These are phyloP conservation scores for Notothenia coriiceps DNA, from an alignment of 2,113 vertebrate species.

Conservation along the genomic window DNA sequence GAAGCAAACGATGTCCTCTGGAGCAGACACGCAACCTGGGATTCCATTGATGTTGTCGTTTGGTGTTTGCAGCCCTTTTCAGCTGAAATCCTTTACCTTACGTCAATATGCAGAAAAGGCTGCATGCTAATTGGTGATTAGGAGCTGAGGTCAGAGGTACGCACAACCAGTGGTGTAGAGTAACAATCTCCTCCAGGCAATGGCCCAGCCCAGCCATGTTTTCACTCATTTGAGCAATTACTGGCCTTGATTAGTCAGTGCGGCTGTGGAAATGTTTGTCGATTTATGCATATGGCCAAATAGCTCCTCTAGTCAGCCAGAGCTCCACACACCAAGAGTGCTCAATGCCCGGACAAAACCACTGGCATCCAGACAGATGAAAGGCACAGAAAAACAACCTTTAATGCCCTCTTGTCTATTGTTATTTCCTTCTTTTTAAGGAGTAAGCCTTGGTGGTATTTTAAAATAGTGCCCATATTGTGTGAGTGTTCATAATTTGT, in stretches of 20 bases:
- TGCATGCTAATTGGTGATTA: conserved; percentile 79
- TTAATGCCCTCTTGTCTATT: neutral
- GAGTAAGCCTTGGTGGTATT: neutral
- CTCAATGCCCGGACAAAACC: conserved; percentile 1
- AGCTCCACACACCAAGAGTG: neutral
- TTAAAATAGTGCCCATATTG: neutral
- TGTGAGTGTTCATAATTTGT: neutral
- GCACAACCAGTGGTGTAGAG: conserved; percentile 28
- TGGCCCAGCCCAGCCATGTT: conserved; percentile 25
- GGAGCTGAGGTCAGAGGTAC: conserved; percentile 64
- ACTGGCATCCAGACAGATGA: neutral
- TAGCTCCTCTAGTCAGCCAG: conserved; percentile 1
- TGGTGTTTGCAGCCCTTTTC: conserved; percentile 43
- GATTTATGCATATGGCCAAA: conserved; percentile 51
- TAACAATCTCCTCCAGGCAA: conserved; percentile 56
- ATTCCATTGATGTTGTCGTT: conserved; percentile 44
- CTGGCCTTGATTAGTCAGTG: conserved; percentile 56
- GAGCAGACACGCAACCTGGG: conserved; percentile 14
- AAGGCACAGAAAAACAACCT: neutral
- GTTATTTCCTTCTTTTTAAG: neutral
- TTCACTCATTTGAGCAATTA: conserved; percentile 66
- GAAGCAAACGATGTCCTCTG: conserved; percentile 26
- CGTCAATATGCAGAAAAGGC: conserved; percentile 65
- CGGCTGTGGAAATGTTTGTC: conserved; percentile 50
- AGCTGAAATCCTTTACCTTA: conserved; percentile 29